phyloP scores from a whole-genome alignment of 2,888 invertebrate genomes.

The Cremastinae sp. region DNA sequence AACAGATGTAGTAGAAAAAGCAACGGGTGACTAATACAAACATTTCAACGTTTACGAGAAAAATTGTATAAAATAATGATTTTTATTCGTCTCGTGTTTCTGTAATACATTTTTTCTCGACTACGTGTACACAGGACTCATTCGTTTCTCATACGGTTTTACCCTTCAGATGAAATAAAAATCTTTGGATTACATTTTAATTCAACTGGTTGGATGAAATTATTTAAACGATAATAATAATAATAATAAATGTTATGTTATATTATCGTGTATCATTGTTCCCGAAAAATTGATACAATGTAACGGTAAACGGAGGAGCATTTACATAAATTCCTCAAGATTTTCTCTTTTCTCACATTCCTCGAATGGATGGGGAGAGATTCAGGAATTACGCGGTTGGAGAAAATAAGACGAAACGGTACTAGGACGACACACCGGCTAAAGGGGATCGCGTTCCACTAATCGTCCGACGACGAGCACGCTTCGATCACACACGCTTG shows the following conservation, averaged over 20 bases:
- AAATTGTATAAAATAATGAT: not conserved
- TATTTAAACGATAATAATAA: too few species aligned
- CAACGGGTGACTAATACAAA: not conserved
- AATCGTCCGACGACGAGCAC: too few species aligned
- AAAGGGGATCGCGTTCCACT: slow-evolving; percentile 27
- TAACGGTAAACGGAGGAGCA: slow-evolving; percentile 58
- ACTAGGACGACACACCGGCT: slow-evolving; percentile 16
- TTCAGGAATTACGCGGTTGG: slow-evolving; percentile 28
- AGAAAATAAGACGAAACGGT: not conserved
- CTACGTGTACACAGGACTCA: too few species aligned
- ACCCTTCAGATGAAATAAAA: not conserved
- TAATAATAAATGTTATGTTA: too few species aligned
- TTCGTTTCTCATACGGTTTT: too few species aligned
- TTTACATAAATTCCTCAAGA: slow-evolving; percentile 37
- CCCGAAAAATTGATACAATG: not conserved
- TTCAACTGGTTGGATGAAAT: too few species aligned
- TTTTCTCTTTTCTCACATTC: slow-evolving; percentile 10
- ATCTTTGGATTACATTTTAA: too few species aligned
- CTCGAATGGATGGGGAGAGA: slow-evolving; percentile 36
- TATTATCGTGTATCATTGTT: too few species aligned
- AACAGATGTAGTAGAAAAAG: not conserved
- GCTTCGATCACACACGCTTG: too few species aligned
- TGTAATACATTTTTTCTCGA: not conserved
- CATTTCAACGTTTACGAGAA: not conserved
- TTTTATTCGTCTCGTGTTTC: not conserved